Percentiles rank a stretch among this genome's conserved stretches.
Conservation (phyloP, 2,888 invertebrate genomes). For the Pherbina coryleti region DNA sequence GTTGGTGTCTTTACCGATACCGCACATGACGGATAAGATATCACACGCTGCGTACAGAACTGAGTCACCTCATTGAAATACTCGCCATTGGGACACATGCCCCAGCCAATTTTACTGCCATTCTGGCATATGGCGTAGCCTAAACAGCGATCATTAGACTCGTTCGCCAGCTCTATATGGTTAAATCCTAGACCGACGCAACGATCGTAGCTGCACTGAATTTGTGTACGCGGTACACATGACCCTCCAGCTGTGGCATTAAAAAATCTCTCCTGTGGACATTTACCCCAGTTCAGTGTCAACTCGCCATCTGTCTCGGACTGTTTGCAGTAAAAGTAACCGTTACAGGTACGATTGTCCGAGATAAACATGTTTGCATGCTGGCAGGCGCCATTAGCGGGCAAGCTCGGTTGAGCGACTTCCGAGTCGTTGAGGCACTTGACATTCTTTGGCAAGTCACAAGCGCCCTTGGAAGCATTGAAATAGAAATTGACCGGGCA, state of each 20-base stretch:
- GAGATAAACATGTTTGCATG: slow-evolving; percentile 55
- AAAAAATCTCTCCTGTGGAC: slow-evolving; percentile 58
- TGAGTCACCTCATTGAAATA: slow-evolving; percentile 62
- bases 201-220: slow-evolving; percentile 56
- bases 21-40: slow-evolving; percentile 58
- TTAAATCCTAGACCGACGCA: slow-evolving; percentile 57
- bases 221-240: slow-evolving; percentile 56
- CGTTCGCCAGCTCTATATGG: slow-evolving; percentile 59
- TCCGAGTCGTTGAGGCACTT: slow-evolving; percentile 41
- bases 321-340: slow-evolving; percentile 59
- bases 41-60: slow-evolving; percentile 52
- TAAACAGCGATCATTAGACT: slow-evolving; percentile 57
- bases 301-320: slow-evolving; percentile 39
- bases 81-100: slow-evolving; percentile 55
- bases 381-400: slow-evolving; percentile 51
- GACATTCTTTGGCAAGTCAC: slow-evolving; percentile 57
- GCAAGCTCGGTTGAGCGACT: slow-evolving; percentile 42
- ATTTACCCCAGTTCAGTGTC: slow-evolving; percentile 52
- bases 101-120: slow-evolving; percentile 55
- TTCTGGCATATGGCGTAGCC: slow-evolving; percentile 61
- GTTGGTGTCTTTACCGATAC: slow-evolving; percentile 41
- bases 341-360: slow-evolving; percentile 58
- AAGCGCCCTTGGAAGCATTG: slow-evolving; percentile 51
- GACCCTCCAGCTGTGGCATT: slow-evolving; percentile 53
- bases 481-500: slow-evolving; percentile 59